Conservation (phyloP, 2,797 vertebrate genomes). For the Chromis chromis region DNA sequence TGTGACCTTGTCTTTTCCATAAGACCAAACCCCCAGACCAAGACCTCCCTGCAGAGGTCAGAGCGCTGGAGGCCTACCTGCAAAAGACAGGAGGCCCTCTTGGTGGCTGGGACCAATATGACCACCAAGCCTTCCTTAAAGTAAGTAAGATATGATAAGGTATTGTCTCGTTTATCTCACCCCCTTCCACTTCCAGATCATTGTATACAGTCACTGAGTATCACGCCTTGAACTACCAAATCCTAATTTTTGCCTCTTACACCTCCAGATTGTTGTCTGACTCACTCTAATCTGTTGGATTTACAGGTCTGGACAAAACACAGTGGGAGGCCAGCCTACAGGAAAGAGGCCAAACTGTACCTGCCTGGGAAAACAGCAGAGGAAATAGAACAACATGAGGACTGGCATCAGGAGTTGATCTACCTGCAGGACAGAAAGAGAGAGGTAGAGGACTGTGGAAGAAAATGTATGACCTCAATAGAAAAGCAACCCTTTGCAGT, state of each 20-base stretch:
- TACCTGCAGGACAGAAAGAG: constrained; percentile 89
- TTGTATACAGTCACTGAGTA: background rate
- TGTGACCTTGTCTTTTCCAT: constrained; percentile 6
- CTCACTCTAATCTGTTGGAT: constrained; percentile 17
- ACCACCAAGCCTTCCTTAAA: constrained; percentile 91
- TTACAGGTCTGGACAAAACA: constrained; percentile 83
- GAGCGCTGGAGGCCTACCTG: constrained; percentile 89
- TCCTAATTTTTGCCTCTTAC: background rate
- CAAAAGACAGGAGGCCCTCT: constrained; percentile 88
- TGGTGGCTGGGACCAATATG: constrained; percentile 93
- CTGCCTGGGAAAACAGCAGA: constrained; percentile 87
- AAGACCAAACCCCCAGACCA: constrained; percentile 51
- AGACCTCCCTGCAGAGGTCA: constrained; percentile 86
- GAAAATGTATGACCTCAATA: background rate
- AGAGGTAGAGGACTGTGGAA: constrained; percentile 82
- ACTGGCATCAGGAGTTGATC: constrained; percentile 90
- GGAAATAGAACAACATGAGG: constrained; percentile 88
- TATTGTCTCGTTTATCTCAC: background rate
- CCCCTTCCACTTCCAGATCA: background rate
- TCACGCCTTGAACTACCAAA: background rate
- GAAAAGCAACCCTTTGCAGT: background rate
- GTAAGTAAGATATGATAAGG: constrained; percentile 73
- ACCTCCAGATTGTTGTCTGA: background rate
- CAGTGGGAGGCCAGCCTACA: constrained; percentile 83
- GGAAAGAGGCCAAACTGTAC: constrained; percentile 86